These are phyloP conservation scores for Ammodytes marinus DNA, from an alignment of 2,113 vertebrate genomes.

Conservation along the genomic window DNA sequence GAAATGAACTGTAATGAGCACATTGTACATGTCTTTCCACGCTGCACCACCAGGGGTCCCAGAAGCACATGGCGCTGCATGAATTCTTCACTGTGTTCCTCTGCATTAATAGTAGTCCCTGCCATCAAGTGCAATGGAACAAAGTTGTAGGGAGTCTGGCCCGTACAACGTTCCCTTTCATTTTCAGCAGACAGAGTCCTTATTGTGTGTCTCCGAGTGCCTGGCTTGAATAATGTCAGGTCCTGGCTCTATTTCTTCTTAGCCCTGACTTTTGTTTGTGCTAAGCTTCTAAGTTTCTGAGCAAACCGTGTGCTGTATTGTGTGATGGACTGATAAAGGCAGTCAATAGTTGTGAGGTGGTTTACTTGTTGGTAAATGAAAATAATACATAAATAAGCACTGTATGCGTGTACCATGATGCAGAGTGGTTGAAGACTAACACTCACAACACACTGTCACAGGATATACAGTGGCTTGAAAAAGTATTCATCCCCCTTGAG, in stretches of 20 bases:
- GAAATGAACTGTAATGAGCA: neutral
- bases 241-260: constrained; percentile 23
- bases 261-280: constrained; percentile 30
- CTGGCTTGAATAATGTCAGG: constrained; percentile 52
- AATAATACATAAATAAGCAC: neutral
- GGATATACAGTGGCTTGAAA: too few relatives aligned
- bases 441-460: neutral
- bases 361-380: constrained; percentile 11
- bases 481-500: too few relatives aligned
- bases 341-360: neutral
- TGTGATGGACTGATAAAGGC: neutral
- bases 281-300: constrained; percentile 1
- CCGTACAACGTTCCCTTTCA: constrained; percentile 38
- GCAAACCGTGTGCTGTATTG: neutral
- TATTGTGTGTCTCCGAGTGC: constrained; percentile 44
- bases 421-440: neutral
- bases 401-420: neutral
- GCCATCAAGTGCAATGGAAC: constrained; percentile 53
- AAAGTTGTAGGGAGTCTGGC: constrained; percentile 42
- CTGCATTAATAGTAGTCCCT: constrained; percentile 30
- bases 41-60: constrained; percentile 61
- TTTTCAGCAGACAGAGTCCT: constrained; percentile 55
- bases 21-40: constrained; percentile 26
- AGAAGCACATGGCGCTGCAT: constrained; percentile 22
- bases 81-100: constrained; percentile 17